These are phyloP conservation scores for Dendropsophus ebraccatus DNA, from an alignment of 2,113 vertebrate genomes.

Conservation along the genomic window DNA sequence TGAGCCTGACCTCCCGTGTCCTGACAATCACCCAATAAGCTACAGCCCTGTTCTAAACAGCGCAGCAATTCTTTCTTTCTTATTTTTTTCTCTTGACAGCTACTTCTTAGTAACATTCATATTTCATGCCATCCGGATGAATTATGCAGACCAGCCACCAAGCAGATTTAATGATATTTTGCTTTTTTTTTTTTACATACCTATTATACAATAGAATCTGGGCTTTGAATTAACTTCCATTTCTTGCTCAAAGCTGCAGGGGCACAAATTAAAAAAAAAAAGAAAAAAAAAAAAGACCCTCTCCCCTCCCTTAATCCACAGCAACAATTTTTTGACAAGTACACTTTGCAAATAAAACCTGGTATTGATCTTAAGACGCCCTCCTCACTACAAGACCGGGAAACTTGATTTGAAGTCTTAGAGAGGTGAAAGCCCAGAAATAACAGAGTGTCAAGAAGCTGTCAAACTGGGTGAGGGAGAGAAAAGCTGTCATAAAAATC, in stretches of 20 bases:
- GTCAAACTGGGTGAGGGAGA: conserved; percentile 64
- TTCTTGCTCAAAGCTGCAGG: conserved; percentile 62
- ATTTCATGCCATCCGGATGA: conserved; percentile 88
- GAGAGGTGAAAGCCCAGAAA: conserved; percentile 61
- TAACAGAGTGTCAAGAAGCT: conserved; percentile 69
- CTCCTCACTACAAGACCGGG: conserved; percentile 72
- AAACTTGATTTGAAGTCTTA: conserved; percentile 70
- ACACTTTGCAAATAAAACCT: conserved; percentile 67
- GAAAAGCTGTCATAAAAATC: conserved; percentile 61
- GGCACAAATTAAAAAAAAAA: too few species aligned
- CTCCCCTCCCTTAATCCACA: conserved; percentile 57
- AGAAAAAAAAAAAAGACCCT: too few species aligned
- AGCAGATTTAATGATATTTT: conserved; percentile 89
- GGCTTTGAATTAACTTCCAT: conserved; percentile 79
- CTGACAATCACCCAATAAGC: neutral
- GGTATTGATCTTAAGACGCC: conserved; percentile 78
- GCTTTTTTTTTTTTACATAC: conserved; percentile 53
- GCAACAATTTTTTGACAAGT: conserved; percentile 54
- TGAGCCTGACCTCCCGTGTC: conserved; percentile 1
- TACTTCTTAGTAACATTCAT: conserved; percentile 78
- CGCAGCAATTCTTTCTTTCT: neutral
- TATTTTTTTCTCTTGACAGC: conserved; percentile 55
- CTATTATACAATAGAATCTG: conserved; percentile 71
- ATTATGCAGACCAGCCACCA: conserved; percentile 89
- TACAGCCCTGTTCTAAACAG: conserved; percentile 5